These are phyloP conservation scores for Lethrus apterus DNA, from an alignment of 1,140 invertebrate species.

Conservation along the genomic window DNA sequence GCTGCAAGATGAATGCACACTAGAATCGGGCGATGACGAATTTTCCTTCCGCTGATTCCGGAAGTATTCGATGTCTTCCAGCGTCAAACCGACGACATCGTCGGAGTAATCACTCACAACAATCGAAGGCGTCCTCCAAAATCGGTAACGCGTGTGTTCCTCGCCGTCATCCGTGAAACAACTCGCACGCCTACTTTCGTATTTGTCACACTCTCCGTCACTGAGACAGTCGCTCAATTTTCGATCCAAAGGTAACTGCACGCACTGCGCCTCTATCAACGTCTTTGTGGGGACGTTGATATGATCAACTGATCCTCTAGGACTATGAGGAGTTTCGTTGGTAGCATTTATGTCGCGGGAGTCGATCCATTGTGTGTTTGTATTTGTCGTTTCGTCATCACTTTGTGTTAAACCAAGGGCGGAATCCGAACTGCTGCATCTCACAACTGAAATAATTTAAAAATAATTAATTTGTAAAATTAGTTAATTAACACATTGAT, in stretches of 20 bases:
- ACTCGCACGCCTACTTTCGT: slow-evolving; percentile 41
- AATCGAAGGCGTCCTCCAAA: slow-evolving; percentile 69
- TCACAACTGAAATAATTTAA: too few species aligned
- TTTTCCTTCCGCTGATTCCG: slow-evolving; percentile 42
- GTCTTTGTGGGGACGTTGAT: slow-evolving; percentile 34
- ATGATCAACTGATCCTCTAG: slow-evolving; percentile 32
- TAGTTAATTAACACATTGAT: too few species aligned
- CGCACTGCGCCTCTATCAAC: slow-evolving; percentile 34
- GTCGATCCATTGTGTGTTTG: too few species aligned
- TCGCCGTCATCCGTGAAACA: slow-evolving; percentile 44
- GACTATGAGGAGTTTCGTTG: slow-evolving; percentile 13
- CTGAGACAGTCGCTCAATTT: slow-evolving; percentile 35
- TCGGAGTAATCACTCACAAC: slow-evolving; percentile 79
- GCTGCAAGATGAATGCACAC: slow-evolving; percentile 57
- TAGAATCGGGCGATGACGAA: slow-evolving; percentile 42
- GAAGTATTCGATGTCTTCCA: slow-evolving; percentile 60
- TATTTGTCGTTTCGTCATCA: slow-evolving; percentile 45
- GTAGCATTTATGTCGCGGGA: slow-evolving; percentile 11
- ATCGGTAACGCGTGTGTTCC: slow-evolving; percentile 43
- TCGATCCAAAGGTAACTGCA: slow-evolving; percentile 30
- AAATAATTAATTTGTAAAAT: too few species aligned
- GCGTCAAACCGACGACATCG: slow-evolving; percentile 55
- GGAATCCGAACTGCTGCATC: slow-evolving; percentile 49
- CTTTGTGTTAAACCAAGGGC: slow-evolving; percentile 43
- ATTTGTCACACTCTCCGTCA: slow-evolving; percentile 28